Percentiles rank a stretch among this genome's conserved stretches.
Evolutionary conservation across 2,113 vertebrate genomes (phyloP).

Genomic region (Tamias sibiricus): DNA sequence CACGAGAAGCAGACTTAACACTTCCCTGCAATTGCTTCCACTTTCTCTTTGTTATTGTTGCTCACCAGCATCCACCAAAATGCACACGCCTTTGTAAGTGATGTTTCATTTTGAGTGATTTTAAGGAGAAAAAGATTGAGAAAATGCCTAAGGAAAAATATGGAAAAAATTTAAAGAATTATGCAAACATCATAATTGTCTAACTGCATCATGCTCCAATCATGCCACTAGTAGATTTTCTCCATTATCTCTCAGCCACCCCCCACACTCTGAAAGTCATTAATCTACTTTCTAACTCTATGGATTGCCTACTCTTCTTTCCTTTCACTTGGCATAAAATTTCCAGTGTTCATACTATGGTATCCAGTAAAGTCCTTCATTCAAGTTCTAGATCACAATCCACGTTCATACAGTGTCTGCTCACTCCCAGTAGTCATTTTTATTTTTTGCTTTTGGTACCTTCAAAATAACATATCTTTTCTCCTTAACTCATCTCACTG

Average conservation of each 20-base stretch:
- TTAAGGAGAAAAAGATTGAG: background rate
- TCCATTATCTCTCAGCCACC: rapidly evolving
- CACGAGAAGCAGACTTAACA: background rate
- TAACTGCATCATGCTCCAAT: background rate
- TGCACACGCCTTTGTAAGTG: background rate
- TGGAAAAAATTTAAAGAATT: background rate
- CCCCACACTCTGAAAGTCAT: too few relatives aligned
- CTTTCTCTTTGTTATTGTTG: background rate
- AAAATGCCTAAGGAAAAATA: background rate
- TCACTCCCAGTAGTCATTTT: too few relatives aligned
- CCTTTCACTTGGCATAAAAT: background rate
- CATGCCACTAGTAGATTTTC: background rate
- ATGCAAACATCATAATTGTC: background rate
- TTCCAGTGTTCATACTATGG: background rate
- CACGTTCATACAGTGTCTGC: too few relatives aligned
- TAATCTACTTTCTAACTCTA: background rate
- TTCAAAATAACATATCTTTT: background rate
- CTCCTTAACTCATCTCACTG: background rate
- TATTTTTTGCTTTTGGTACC: background rate
- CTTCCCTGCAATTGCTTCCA: rapidly evolving
- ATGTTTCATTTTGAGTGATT: background rate
- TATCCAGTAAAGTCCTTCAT: background rate
- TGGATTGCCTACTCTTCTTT: background rate
- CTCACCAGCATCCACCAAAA: background rate
- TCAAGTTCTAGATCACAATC: background rate